Evolutionary conservation across 2,888 invertebrate species (phyloP).

Genomic region (Eilema depressum): DNA sequence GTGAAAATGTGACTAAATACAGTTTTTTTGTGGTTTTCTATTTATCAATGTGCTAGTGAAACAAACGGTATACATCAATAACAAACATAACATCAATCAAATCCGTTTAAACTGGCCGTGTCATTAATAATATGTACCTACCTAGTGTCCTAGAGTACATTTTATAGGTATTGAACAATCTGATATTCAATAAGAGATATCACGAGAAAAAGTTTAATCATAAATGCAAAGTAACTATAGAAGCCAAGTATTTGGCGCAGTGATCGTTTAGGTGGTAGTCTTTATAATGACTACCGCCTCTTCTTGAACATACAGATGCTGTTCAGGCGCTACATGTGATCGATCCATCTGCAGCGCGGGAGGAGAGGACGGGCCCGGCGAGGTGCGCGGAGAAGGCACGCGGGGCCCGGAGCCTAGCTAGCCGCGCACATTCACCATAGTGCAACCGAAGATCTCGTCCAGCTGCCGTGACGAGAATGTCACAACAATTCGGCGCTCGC

Average conservation of each 20-base stretch:
- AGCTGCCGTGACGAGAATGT: constrained; percentile 90
- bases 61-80: constrained; percentile 52
- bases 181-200: constrained; percentile 54
- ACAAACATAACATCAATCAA: constrained; percentile 52
- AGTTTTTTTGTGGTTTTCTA: constrained; percentile 68
- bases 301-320: constrained; percentile 76
- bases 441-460: constrained; percentile 88
- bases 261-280: constrained; percentile 61
- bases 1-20: constrained; percentile 63
- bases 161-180: constrained; percentile 44
- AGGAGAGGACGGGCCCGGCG: constrained; percentile 75
- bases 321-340: constrained; percentile 74
- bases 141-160: constrained; percentile 25
- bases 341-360: constrained; percentile 75
- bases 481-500: constrained; percentile 88
- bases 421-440: constrained; percentile 84
- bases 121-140: constrained; percentile 59
- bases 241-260: constrained; percentile 28
- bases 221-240: constrained; percentile 36
- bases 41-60: constrained; percentile 73
- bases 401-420: constrained; percentile 82
- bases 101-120: constrained; percentile 76
- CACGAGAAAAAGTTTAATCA: constrained; percentile 44
- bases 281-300: constrained; percentile 79
- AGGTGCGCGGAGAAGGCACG: constrained; percentile 70